Conservation (phyloP, 2,888 invertebrate genomes). For the Augochlorella aurata region DNA sequence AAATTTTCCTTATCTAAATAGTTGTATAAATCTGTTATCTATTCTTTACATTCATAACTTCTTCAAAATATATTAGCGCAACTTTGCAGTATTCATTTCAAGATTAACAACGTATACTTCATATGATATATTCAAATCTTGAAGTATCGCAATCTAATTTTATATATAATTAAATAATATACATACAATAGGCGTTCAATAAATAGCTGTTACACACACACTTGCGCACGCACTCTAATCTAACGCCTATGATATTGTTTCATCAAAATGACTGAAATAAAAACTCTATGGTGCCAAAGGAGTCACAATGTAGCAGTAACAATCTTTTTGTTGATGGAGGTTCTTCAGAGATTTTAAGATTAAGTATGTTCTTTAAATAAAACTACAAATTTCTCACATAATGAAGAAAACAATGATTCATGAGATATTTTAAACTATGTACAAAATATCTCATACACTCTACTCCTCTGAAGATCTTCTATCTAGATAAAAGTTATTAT, state of each 20-base stretch:
- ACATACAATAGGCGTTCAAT: background rate
- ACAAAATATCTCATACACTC: no score
- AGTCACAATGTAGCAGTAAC: background rate
- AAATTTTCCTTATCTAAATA: slow-evolving; percentile 39
- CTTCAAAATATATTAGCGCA: background rate
- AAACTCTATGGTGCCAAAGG: background rate
- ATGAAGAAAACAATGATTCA: no score
- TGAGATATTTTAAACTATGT: no score
- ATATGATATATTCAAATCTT: background rate
- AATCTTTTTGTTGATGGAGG: background rate
- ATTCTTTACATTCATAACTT: background rate
- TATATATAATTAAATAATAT: background rate
- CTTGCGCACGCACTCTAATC: background rate
- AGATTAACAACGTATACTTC: slow-evolving; percentile 7
- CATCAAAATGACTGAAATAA: background rate
- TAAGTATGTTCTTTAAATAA: background rate
- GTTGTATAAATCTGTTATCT: slow-evolving; percentile 56
- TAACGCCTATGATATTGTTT: background rate
- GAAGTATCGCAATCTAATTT: background rate
- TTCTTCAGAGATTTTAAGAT: background rate
- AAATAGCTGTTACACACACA: background rate
- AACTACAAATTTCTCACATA: no score
- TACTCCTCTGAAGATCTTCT: background rate
- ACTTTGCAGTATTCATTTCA: background rate
- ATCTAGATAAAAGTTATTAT: background rate